Base-by-base conservation (phyloP, 2,888 invertebrate genomes). In the Rhogogaster chlorosoma region DNA sequence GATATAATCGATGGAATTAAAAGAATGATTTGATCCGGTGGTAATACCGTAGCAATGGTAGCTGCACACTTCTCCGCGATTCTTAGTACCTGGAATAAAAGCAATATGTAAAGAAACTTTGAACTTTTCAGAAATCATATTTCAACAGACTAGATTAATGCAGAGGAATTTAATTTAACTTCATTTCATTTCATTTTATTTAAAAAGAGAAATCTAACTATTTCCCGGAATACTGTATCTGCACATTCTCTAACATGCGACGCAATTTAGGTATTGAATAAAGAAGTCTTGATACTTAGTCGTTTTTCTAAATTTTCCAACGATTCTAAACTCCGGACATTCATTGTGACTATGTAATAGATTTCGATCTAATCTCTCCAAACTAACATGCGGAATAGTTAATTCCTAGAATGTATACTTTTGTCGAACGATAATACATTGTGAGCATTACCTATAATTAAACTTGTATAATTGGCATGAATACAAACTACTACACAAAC, bases 41-140 rank as follows among this genome's bases (percentile, higher is more conserved):
- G 98, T 90, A 99, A 95, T 67, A 97, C 96, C 29, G 95, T 95
- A 70, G 98, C 98, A 86, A 98, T 95, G 57, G 96, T 95, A 77
- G 95, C 95, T 0, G 96, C 96, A 88, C 98, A 98, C 75, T 96
- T 96, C 92, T 99, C 99, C 1, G 99, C 98, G 70, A 97, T 96
- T 83, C 98, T 95, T 87, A 96, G 95, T 86, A 98, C 96, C 96
- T 97, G 90, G 7, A 92, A 89, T 49, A 87, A 85, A 85, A 87
- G 86, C 77, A 87, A 77, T 84, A n/a, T n/a, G n/a, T n/a, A 53
- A 67, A 85, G 83, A 82, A 61, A 53, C 42, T 38, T 12, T 22
- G 0, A 36, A 0, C 26, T 32, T 18, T 36, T 36, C 0, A 6
- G 36, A 70, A n/a, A 36, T n/a, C 18, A 32, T 22, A 61, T 26